Evolutionary conservation across 2,888 invertebrate genomes (phyloP).

Genomic region (Notodonta ziczac): DNA sequence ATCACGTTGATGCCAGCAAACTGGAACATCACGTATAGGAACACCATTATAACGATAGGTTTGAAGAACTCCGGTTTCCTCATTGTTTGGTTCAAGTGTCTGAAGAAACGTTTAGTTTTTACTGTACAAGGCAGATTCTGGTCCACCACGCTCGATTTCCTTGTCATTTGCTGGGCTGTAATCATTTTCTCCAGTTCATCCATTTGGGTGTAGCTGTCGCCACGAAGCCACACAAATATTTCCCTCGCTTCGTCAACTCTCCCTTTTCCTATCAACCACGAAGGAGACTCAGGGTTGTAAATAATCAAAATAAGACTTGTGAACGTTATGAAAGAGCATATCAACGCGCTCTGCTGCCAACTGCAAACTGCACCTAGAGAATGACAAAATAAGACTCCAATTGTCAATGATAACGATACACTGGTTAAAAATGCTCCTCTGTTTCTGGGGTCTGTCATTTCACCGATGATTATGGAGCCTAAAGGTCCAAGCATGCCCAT

Average conservation of each 20-base stretch:
- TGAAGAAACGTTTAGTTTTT: constrained; percentile 50
- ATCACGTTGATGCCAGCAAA: constrained; percentile 89
- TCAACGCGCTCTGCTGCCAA: constrained; percentile 84
- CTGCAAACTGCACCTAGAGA: constrained; percentile 84
- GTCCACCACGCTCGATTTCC: constrained; percentile 62
- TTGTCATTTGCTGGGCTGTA: constrained; percentile 62
- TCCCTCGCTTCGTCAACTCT: constrained; percentile 81
- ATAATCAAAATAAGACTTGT: constrained; percentile 79
- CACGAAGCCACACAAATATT: constrained; percentile 85
- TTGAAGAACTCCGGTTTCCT: constrained; percentile 83
- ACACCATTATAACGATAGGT: constrained; percentile 85
- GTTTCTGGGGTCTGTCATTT: constrained; percentile 85
- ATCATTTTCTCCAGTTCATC: constrained; percentile 79
- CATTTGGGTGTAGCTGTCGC: constrained; percentile 64
- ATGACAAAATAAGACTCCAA: constrained; percentile 86
- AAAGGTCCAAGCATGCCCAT: constrained; percentile 84
- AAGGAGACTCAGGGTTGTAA: constrained; percentile 87
- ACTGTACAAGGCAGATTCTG: constrained; percentile 47
- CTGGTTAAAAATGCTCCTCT: constrained; percentile 86
- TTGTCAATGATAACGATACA: constrained; percentile 85
- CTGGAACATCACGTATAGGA: constrained; percentile 87
- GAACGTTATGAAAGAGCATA: constrained; percentile 80
- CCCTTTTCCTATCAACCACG: constrained; percentile 86
- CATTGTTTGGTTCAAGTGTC: constrained; percentile 56
- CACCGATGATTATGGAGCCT: constrained; percentile 84